Conservation (phyloP, 2,888 invertebrate species). For the Synergus itoensis region DNA sequence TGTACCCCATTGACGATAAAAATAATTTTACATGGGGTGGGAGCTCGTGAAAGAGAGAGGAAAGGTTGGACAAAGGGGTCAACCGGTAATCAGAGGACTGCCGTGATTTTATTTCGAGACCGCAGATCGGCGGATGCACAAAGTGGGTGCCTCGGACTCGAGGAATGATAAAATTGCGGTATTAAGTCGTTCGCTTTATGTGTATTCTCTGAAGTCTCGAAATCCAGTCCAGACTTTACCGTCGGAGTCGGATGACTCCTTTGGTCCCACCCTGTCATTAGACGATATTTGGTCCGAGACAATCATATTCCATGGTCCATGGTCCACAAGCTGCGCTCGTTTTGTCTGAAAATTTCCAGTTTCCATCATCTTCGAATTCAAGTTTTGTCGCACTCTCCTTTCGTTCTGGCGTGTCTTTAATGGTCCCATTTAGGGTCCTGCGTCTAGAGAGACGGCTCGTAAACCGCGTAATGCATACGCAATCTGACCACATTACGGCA, state of each 20-base stretch:
- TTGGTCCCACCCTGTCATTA: slow-evolving; percentile 75
- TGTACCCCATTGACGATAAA: slow-evolving; percentile 23
- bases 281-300: slow-evolving; percentile 73
- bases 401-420: slow-evolving; percentile 54
- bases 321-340: slow-evolving; percentile 60
- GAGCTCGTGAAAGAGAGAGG: slow-evolving; percentile 47
- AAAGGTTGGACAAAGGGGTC: slow-evolving; percentile 54
- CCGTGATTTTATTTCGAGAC: slow-evolving; percentile 77
- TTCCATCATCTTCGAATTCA: slow-evolving; percentile 58
- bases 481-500: slow-evolving; percentile 42
- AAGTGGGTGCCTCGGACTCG: slow-evolving; percentile 62
- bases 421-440: slow-evolving; percentile 51
- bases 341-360: slow-evolving; percentile 62
- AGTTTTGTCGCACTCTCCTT: slow-evolving; percentile 51
- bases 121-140: slow-evolving; percentile 69
- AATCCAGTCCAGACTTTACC: slow-evolving; percentile 62
- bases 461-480: slow-evolving; percentile 48
- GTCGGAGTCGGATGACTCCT: slow-evolving; percentile 54
- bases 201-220: slow-evolving; percentile 77
- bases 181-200: slow-evolving; percentile 78
- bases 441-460: slow-evolving; percentile 43
- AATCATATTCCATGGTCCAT: slow-evolving; percentile 70
- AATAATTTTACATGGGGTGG: slow-evolving; percentile 29
- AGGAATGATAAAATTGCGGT: slow-evolving; percentile 77
- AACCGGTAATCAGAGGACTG: slow-evolving; percentile 70